Evolutionary conservation across 2,888 invertebrate genomes (phyloP).

Genomic region (Volucella inflata): DNA sequence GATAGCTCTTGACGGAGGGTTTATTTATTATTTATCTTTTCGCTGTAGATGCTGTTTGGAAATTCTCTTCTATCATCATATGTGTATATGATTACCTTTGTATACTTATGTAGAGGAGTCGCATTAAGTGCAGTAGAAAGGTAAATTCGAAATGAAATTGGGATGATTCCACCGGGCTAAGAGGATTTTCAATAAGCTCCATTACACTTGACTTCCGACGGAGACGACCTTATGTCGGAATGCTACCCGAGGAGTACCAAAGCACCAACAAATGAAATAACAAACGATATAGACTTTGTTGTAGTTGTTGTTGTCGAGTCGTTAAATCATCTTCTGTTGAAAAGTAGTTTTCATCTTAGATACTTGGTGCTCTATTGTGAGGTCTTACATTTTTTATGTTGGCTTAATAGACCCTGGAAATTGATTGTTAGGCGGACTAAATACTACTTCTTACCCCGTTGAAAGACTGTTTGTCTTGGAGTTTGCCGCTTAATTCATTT

Average conservation of each 20-base stretch:
- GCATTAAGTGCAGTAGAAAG: slow-evolving; percentile 58
- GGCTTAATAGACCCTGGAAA: not conserved
- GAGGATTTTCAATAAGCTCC: slow-evolving; percentile 66
- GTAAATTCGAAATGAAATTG: slow-evolving; percentile 53
- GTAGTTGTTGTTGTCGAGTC: not conserved
- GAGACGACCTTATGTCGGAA: slow-evolving; percentile 16
- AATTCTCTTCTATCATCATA: slow-evolving; percentile 70
- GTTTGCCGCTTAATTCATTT: no score
- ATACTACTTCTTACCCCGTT: no score
- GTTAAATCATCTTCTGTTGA: slow-evolving; percentile 37
- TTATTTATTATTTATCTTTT: slow-evolving; percentile 67
- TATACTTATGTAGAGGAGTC: not conserved
- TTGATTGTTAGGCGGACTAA: no score
- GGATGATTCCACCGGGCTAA: slow-evolving; percentile 59
- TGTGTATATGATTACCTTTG: not conserved
- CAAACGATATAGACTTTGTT: not conserved
- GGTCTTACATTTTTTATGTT: not conserved
- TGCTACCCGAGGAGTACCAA: slow-evolving; percentile 2
- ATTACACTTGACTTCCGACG: slow-evolving; percentile 59
- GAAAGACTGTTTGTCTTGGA: no score
- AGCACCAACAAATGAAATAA: not conserved
- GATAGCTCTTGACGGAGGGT: slow-evolving; percentile 51
- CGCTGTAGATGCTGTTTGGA: slow-evolving; percentile 58
- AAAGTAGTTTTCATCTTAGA: not conserved
- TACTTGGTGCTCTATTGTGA: not conserved